Conservation (phyloP, 2,113 vertebrate genomes). For the Oenanthe oenanthe region DNA sequence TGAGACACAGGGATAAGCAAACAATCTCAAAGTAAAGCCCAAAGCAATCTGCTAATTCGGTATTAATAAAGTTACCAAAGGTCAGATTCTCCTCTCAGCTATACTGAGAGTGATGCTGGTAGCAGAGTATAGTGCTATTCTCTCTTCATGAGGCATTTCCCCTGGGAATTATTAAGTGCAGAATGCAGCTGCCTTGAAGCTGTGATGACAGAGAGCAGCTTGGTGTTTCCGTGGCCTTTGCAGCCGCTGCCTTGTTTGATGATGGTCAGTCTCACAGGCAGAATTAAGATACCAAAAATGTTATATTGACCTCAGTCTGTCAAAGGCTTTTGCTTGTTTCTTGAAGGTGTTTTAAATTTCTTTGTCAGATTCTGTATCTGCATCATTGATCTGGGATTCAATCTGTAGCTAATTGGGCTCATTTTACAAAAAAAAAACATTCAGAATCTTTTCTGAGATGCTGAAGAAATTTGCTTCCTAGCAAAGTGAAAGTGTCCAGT, state of each 20-base stretch:
- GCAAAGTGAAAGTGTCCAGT: background rate
- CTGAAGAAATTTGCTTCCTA: background rate
- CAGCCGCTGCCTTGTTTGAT: background rate
- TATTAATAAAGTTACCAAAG: conserved; percentile 35
- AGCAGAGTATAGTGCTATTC: background rate
- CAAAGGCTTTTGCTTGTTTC: background rate
- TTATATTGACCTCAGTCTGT: background rate
- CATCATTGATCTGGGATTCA: background rate
- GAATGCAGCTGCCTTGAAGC: background rate
- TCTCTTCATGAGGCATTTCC: conserved; percentile 1
- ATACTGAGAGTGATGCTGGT: background rate
- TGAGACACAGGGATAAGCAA: background rate
- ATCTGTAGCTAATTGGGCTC: background rate
- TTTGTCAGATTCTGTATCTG: background rate
- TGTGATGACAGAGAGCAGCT: background rate
- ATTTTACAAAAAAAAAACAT: background rate
- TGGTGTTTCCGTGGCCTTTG: background rate
- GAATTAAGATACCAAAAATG: background rate
- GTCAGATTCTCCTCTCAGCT: background rate
- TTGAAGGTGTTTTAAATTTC: background rate
- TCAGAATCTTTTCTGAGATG: background rate
- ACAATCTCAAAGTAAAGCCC: background rate
- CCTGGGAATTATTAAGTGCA: background rate
- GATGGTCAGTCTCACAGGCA: background rate
- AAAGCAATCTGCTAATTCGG: conserved; percentile 9